These are phyloP conservation scores for Aleiodes alternator DNA, from an alignment of 2,888 invertebrate genomes.

Conservation along the genomic window DNA sequence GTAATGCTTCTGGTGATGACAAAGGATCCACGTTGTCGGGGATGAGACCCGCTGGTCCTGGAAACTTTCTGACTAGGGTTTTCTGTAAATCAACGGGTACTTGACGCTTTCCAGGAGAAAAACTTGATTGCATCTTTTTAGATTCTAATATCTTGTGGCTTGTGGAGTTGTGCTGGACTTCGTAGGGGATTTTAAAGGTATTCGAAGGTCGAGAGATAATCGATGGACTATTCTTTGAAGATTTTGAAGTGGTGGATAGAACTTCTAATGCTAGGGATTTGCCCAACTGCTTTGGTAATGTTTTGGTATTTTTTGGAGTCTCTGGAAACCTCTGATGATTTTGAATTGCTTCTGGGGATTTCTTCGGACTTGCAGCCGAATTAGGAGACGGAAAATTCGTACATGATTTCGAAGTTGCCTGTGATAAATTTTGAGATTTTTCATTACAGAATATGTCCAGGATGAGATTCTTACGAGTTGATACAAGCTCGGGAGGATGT, in stretches of 20 bases:
- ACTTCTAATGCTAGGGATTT: constrained; percentile 49
- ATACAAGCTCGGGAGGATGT: not conserved
- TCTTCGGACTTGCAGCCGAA: no score
- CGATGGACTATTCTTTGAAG: not conserved
- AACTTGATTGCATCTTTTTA: no score
- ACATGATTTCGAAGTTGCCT: no score
- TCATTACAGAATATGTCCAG: constrained; percentile 48
- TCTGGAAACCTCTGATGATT: not conserved
- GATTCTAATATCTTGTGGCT: no score
- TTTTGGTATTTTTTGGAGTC: not conserved
- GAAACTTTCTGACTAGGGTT: constrained; percentile 73
- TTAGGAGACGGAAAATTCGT: no score
- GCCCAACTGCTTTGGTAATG: constrained; percentile 35
- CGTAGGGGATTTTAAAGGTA: constrained; percentile 35
- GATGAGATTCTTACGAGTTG: constrained; percentile 31
- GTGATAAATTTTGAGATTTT: constrained; percentile 31
- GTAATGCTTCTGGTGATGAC: constrained; percentile 32
- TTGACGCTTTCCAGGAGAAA: constrained; percentile 17
- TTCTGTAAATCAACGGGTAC: constrained; percentile 32
- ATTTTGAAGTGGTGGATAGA: not conserved
- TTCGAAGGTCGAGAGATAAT: not conserved
- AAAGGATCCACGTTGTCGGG: constrained; percentile 62
- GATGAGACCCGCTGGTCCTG: constrained; percentile 76
- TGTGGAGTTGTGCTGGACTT: no score
- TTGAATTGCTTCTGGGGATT: no score